These are phyloP conservation scores for Nannoperca australis DNA, from an alignment of 2,797 vertebrate genomes.

Conservation along the genomic window DNA sequence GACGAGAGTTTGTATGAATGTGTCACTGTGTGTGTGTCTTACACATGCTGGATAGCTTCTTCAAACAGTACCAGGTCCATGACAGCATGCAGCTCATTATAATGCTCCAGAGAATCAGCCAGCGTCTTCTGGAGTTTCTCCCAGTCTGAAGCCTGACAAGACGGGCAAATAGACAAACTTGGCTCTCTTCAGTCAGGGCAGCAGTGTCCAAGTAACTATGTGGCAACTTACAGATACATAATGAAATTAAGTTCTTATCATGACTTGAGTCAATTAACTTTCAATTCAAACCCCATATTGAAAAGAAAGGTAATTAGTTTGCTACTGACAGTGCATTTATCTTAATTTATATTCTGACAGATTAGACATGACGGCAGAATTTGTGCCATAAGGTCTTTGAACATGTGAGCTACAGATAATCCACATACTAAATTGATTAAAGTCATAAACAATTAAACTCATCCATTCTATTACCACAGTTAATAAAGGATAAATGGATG, in stretches of 20 bases:
- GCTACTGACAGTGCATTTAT: conserved; percentile 56
- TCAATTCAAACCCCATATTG: conserved; percentile 38
- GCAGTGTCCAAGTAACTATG: conserved; percentile 12
- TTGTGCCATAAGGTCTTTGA: conserved; percentile 33
- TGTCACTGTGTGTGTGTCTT: conserved; percentile 51
- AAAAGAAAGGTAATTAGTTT: conserved; percentile 58
- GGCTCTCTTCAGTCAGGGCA: conserved; percentile 12
- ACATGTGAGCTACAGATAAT: conserved; percentile 43
- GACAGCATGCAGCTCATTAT: conserved; percentile 86
- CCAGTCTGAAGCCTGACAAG: conserved; percentile 87
- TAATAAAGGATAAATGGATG: conserved; percentile 55
- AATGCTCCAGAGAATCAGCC: conserved; percentile 87
- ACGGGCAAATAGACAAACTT: conserved; percentile 41
- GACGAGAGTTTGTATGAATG: neutral
- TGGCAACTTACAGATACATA: conserved; percentile 31
- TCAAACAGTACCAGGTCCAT: conserved; percentile 86
- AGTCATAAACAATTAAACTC: conserved; percentile 65
- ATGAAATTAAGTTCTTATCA: conserved; percentile 56
- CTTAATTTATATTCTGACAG: conserved; percentile 54
- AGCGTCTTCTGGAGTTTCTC: conserved; percentile 93
- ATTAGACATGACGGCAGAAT: conserved; percentile 58
- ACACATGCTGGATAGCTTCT: conserved; percentile 83
- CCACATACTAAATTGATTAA: conserved; percentile 48
- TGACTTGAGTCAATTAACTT: conserved; percentile 56
- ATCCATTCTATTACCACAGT: conserved; percentile 31